phyloP scores from a whole-genome alignment of 2,113 vertebrate genomes.

The Noturus placidus region DNA sequence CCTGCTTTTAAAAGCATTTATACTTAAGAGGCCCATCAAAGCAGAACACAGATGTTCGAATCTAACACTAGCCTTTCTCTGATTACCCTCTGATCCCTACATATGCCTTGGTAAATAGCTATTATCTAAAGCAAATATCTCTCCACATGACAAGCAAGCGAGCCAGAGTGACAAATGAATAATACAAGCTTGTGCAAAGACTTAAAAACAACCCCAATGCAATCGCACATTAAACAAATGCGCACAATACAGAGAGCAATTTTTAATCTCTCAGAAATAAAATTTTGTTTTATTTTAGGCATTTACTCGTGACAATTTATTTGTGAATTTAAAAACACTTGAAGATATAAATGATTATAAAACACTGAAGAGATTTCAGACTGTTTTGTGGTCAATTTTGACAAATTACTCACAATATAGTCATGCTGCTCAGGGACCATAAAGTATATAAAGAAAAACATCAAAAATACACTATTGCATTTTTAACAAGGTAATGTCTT shows the following conservation, averaged over 20 bases:
- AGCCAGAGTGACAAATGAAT: conserved; percentile 31
- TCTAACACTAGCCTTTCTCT: not conserved
- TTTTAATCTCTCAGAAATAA: not conserved
- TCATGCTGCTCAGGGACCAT: not conserved
- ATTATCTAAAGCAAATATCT: conserved; percentile 9
- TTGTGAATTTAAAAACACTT: not conserved
- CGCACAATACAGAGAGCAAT: not conserved
- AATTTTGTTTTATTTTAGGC: not conserved
- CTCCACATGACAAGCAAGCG: conserved; percentile 9
- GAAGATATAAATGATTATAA: not conserved
- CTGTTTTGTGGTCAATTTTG: not conserved
- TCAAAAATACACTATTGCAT: not conserved
- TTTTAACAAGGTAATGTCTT: not conserved
- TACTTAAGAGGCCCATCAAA: conserved; percentile 15
- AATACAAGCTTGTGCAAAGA: conserved; percentile 26
- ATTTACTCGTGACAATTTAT: not conserved
- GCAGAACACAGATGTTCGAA: conserved; percentile 3
- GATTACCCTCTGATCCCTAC: conserved; percentile 19
- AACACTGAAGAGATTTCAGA: not conserved
- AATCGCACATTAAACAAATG: not conserved
- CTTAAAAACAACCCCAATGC: not conserved
- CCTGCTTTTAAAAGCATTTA: not conserved
- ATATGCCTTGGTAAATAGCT: conserved; percentile 3
- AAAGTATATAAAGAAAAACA: not conserved
- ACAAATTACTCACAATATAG: not conserved